These are phyloP conservation scores for Numida meleagris DNA, from an alignment of 2,113 vertebrate species.

Conservation along the genomic window DNA sequence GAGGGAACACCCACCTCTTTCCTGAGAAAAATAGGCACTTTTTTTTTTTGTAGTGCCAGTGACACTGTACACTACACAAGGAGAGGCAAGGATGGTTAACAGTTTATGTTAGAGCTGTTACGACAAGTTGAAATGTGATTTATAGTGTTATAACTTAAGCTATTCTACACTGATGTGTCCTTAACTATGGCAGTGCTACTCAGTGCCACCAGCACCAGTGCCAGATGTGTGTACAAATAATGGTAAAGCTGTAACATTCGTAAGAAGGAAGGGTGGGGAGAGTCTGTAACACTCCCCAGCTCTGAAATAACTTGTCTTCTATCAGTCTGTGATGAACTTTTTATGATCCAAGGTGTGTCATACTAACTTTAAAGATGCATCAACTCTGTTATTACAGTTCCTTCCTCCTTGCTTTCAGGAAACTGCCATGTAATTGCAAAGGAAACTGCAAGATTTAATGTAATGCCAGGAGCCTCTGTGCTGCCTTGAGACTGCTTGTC, in stretches of 20 bases:
- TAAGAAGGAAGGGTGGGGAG: neutral
- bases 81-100: neutral
- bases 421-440: neutral
- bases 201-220: neutral
- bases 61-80: neutral
- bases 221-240: neutral
- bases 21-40: neutral
- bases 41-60: neutral
- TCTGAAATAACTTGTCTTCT: slow-evolving; percentile 15
- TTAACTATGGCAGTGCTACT: neutral
- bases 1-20: neutral
- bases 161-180: neutral
- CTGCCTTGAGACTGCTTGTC: accelerated
- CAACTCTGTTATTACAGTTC: neutral
- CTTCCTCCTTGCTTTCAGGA: slow-evolving; percentile 9
- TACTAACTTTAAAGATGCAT: neutral
- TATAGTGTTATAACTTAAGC: neutral
- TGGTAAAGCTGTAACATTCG: neutral
- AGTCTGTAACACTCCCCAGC: neutral
- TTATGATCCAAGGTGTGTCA: slow-evolving; percentile 13
- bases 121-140: neutral
- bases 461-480: neutral
- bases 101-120: neutral
- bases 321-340: neutral
- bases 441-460: neutral